A percentile compares a stretch with the other conserved stretches of the same genome.
These are phyloP conservation scores for Neotoxoptera formosana DNA, from an alignment of 1,140 invertebrate genomes.

Conservation along the genomic window DNA sequence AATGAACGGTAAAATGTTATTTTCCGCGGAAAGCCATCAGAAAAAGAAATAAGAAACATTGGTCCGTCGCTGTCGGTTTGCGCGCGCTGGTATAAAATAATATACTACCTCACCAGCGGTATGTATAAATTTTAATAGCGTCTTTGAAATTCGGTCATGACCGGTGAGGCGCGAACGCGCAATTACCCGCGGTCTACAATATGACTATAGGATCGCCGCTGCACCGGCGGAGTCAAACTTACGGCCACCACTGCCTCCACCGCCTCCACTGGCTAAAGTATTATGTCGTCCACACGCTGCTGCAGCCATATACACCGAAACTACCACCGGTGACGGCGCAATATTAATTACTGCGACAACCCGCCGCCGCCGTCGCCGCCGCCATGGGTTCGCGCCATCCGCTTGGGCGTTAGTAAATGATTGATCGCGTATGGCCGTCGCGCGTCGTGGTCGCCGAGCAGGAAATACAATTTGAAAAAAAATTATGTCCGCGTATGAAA, in stretches of 20 bases:
- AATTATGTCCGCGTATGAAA: background rate
- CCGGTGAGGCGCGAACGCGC: background rate
- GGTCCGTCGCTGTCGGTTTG: background rate
- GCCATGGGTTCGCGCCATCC: background rate
- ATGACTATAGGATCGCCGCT: background rate
- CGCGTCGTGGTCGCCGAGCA: background rate
- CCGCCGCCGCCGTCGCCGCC: background rate
- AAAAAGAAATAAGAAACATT: background rate
- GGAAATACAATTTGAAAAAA: background rate
- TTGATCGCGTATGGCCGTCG: background rate
- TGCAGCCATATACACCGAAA: background rate
- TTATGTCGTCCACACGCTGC: background rate
- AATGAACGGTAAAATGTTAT: background rate
- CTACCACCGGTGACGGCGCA: background rate
- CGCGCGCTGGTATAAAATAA: background rate
- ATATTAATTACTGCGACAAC: constrained; percentile 47
- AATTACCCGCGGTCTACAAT: background rate
- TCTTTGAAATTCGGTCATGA: constrained; percentile 2
- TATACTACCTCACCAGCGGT: background rate
- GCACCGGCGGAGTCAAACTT: background rate
- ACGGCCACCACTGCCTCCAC: background rate
- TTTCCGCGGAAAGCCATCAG: background rate
- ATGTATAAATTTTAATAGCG: constrained; percentile 13
- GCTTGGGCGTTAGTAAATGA: constrained; percentile 30
- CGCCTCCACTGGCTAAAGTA: background rate